Conservation (phyloP, 2,888 invertebrate species). For the Drosophila seclusa region DNA sequence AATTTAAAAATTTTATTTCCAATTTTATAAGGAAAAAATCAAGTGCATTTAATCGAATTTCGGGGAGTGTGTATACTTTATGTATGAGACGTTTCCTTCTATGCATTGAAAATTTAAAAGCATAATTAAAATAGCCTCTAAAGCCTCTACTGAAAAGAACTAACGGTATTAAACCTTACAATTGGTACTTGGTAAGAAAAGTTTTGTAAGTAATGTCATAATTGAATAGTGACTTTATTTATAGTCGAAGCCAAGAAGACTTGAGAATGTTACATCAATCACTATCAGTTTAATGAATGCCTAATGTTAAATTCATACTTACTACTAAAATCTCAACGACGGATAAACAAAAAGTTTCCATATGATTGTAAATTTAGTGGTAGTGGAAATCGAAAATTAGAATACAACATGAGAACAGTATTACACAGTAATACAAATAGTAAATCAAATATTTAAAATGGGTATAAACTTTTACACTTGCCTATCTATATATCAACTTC, state of each 20-base stretch:
- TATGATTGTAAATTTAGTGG: not conserved
- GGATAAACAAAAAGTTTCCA: not conserved
- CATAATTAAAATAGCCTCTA: not conserved
- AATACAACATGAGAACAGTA: not conserved
- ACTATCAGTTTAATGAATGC: not conserved
- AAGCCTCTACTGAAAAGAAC: too few species aligned
- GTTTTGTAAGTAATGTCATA: not conserved
- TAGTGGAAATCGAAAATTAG: not conserved
- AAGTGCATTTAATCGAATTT: too few species aligned
- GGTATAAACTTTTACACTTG: not conserved
- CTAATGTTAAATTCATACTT: not conserved
- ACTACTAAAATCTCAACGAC: not conserved
- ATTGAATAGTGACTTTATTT: not conserved
- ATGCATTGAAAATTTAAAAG: not conserved
- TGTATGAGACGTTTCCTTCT: not conserved
- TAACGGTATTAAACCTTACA: not conserved
- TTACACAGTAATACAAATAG: not conserved
- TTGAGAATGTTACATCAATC: not conserved
- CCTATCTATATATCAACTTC: slow-evolving; percentile 4
- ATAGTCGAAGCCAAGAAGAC: not conserved
- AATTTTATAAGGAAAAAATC: too few species aligned
- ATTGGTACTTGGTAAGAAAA: not conserved
- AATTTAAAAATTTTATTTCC: not conserved
- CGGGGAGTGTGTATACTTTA: not conserved
- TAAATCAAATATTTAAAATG: not conserved